phyloP scores from a whole-genome alignment of 2,797 vertebrate species.

The Nyctibius grandis region DNA sequence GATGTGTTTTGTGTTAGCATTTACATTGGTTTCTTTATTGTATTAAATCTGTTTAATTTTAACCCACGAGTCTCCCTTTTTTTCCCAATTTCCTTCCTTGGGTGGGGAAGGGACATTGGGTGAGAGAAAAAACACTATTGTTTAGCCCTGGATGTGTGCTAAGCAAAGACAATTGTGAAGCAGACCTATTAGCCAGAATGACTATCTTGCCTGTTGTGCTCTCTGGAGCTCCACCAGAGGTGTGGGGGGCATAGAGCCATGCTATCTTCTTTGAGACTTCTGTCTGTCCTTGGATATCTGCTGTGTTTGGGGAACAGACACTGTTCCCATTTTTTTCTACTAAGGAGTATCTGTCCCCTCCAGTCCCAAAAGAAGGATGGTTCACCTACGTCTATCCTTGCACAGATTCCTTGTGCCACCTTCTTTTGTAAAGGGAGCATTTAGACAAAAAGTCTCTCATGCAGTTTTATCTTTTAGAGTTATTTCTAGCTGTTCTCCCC shows the following conservation, averaged over 20 bases:
- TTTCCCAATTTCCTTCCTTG: no score
- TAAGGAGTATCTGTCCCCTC: neutral
- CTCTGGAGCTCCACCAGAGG: neutral
- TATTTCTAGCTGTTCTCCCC: neutral
- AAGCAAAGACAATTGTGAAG: no score
- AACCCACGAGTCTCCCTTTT: no score
- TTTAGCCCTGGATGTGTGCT: no score
- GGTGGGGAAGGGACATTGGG: no score
- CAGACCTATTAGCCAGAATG: neutral
- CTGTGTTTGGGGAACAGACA: neutral
- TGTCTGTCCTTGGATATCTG: neutral
- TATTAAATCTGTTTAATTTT: no score
- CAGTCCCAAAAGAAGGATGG: neutral
- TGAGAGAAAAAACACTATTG: no score
- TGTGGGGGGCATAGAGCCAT: accelerated
- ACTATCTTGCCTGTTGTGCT: neutral
- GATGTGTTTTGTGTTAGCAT: no score
- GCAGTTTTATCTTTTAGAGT: neutral
- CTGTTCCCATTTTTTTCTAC: neutral
- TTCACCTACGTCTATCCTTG: neutral
- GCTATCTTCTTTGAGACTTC: neutral
- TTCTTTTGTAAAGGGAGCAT: neutral
- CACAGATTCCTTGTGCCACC: neutral
- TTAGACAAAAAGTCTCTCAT: neutral
- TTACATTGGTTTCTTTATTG: no score